These are phyloP conservation scores for Cassiopea xamachana DNA, from an alignment of 30 jellyfish, hydroid and myxozoan genomes.

Conservation along the genomic window DNA sequence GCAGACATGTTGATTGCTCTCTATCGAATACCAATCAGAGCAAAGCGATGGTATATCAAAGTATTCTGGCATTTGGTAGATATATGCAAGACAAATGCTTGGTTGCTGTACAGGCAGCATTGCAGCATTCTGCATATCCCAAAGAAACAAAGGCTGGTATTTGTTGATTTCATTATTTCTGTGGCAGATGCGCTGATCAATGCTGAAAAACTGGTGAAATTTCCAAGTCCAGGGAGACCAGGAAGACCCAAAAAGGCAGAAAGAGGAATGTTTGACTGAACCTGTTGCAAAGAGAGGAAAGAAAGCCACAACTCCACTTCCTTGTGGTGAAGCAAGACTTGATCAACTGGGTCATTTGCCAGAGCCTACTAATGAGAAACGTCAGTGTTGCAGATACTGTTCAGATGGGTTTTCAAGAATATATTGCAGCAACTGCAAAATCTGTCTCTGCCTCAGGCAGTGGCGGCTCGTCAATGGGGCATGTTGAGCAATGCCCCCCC, in stretches of 20 bases:
- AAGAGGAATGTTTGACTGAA: not conserved
- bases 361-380: conserved; percentile 13
- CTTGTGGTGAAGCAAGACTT: conserved; percentile 2
- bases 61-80: not conserved
- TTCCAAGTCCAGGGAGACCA: conserved; percentile 55
- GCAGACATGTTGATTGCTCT: too few species aligned
- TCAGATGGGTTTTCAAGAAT: not conserved
- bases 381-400: not conserved
- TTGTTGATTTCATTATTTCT: conserved; percentile 31
- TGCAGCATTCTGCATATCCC: not conserved
- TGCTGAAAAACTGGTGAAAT: not conserved
- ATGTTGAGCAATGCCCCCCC: too few species aligned
- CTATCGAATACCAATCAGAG: too few species aligned
- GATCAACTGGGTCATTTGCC: conserved; percentile 70
- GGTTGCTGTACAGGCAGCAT: conserved; percentile 7
- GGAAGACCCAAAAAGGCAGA: conserved; percentile 6
- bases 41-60: too few species aligned
- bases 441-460: conserved; percentile 20
- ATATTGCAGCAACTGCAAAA: conserved; percentile 24
- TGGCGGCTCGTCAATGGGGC: too few species aligned
- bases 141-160: conserved; percentile 14
- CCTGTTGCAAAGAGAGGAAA: conserved; percentile 23
- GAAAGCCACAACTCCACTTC: conserved; percentile 39
- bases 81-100: not conserved
- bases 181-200: conserved; percentile 40